A percentile compares a stretch with the other conserved stretches of the same genome.
These are phyloP conservation scores for Himalopsyche kuldschensis DNA, from an alignment of 2,888 invertebrate genomes.

Conservation along the genomic window DNA sequence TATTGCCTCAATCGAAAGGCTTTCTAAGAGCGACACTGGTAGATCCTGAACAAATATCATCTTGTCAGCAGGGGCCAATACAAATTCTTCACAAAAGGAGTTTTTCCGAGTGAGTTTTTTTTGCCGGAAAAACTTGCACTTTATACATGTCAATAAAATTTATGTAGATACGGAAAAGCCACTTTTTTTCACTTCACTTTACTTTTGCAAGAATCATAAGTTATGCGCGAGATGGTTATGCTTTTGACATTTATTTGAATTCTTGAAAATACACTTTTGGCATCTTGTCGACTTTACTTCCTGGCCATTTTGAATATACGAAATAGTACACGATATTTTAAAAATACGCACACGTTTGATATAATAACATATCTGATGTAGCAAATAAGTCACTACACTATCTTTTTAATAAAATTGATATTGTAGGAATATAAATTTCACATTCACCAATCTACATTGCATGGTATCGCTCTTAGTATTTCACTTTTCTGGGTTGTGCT, in stretches of 20 bases:
- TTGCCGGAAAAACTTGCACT: neutral
- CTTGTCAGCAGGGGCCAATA: conserved; percentile 12
- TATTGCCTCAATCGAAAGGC: no score
- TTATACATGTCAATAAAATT: neutral
- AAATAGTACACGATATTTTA: neutral
- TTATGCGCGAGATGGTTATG: neutral
- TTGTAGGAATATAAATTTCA: no score
- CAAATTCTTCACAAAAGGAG: neutral
- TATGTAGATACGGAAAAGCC: neutral
- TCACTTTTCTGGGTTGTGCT: no score
- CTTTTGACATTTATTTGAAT: neutral
- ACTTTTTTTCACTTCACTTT: neutral
- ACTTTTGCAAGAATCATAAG: conserved; percentile 1
- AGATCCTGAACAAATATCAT: conserved; percentile 29
- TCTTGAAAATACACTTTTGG: neutral
- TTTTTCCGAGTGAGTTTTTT: neutral
- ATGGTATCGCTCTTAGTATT: no score
- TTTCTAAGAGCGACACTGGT: conserved; percentile 2
- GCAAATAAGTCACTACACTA: no score
- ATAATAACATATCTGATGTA: neutral
- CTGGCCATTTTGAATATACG: neutral
- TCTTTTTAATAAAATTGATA: no score
- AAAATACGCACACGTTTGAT: neutral
- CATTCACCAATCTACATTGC: no score
- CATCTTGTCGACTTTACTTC: neutral